Evolutionary conservation across 2,797 vertebrate species (phyloP), one percentile per base, ranked within the genome.

Genomic region (Neosalanx taihuensis): DNA sequence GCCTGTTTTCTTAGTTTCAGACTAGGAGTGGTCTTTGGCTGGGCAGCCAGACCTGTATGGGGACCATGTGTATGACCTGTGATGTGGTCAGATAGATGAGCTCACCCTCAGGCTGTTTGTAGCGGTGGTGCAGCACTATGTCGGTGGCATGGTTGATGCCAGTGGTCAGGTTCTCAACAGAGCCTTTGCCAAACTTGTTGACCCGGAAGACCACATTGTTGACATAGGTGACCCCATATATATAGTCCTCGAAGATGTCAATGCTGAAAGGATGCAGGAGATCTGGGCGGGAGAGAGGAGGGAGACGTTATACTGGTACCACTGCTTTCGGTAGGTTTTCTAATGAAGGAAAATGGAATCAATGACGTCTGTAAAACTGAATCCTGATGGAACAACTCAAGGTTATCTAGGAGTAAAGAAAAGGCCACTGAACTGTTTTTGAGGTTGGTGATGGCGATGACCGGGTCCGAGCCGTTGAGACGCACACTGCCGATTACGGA

Each of bases 211-310:
- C 96, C 69, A 93, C 81, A 72, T 99, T 99, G 83, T 98, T 97
- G 81, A 96, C 89, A 81, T 97, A 98, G 9, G 97, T 98, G 87
- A 99, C 96, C 0, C 97, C 97, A 0, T 98, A 99, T 81, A 99
- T 97, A 88, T 97, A 96, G 83, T 99, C 97, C 87, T 99, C 97
- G 69, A 99, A 99, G 81, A 99, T 92, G 65, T 99, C 97, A 0
- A 99, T 99, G 90, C 96, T 97, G 91, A 97, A 98, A 0, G 96
- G 97, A 77, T 97, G 95, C 74, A 94, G 94, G 10, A 98, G 92
- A 69, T 96, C 96, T 98, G 83, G 49, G n/a, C 4, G 57, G 30
- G 10, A 49, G 49, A 26, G 15, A 3, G 75, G 33, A 64, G 1
- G 41, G 49, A 41, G 2, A 71, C 60, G 12, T 26, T 12, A 46